Conservation (phyloP, 2,113 vertebrate genomes). For the Zapornia atra region DNA sequence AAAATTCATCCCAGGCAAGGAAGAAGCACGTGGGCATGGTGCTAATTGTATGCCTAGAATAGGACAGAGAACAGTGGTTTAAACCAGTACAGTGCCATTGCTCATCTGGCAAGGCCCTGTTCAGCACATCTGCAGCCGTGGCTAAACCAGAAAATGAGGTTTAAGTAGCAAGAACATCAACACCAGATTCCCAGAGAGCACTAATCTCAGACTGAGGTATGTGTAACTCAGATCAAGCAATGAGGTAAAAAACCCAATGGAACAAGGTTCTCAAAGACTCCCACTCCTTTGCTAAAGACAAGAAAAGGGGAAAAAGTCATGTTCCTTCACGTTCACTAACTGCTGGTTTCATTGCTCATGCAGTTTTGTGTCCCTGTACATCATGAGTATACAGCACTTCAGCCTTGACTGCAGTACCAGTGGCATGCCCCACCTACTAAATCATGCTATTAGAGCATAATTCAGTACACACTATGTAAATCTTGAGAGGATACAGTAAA, state of each 20-base stretch:
- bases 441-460: neutral
- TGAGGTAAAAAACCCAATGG: fast-evolving
- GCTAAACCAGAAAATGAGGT: neutral
- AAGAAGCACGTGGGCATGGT: neutral
- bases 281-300: neutral
- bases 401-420: neutral
- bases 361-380: neutral
- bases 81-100: neutral
- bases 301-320: fast-evolving
- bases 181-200: neutral
- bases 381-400: neutral
- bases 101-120: neutral
- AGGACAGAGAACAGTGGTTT: neutral
- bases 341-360: neutral
- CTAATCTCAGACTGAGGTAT: neutral
- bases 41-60: neutral
- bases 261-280: neutral
- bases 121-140: neutral
- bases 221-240: neutral
- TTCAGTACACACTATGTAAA: neutral
- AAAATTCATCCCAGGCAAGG: neutral
- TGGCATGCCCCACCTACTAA: neutral
- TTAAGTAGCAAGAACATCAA: neutral
- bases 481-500: neutral
- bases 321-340: neutral